Conservation (phyloP, 2,888 invertebrate genomes). For the Sphaeridia pumilis region DNA sequence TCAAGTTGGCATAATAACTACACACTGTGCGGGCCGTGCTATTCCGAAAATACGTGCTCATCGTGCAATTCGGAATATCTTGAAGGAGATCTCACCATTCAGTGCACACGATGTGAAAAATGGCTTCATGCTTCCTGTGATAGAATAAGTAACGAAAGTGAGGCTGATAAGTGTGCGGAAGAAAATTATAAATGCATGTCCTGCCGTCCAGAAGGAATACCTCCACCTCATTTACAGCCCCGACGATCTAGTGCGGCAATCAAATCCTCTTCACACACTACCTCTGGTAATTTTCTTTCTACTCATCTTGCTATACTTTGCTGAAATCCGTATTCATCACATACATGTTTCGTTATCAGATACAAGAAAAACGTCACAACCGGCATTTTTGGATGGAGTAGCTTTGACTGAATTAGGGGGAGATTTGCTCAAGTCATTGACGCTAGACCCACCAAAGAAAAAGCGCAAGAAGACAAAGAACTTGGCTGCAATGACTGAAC, state of each 20-base stretch:
- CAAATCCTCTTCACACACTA: too few relatives aligned
- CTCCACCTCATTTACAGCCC: conserved; percentile 59
- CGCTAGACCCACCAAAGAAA: conserved; percentile 47
- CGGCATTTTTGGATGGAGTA: conserved; percentile 62
- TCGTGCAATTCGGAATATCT: conserved; percentile 72
- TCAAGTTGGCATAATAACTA: conserved; percentile 71
- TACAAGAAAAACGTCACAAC: conserved; percentile 10
- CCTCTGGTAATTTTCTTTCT: too few relatives aligned
- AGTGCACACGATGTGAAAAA: conserved; percentile 83
- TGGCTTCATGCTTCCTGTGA: conserved; percentile 95
- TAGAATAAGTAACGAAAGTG: conserved; percentile 69
- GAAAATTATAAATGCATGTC: conserved; percentile 81
- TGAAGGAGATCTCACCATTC: conserved; percentile 88
- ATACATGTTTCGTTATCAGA: too few relatives aligned
- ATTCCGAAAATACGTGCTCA: conserved; percentile 74
- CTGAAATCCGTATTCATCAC: too few relatives aligned
- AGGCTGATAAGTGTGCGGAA: conserved; percentile 82
- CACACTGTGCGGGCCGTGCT: conserved; percentile 90
- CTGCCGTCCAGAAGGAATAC: conserved; percentile 73
- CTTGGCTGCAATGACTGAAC: conserved; percentile 43
- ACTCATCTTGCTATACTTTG: too few relatives aligned
- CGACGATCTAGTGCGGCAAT: too few relatives aligned
- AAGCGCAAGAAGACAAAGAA: conserved; percentile 46
- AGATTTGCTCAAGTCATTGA: conserved; percentile 69
- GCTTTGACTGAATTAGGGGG: conserved; percentile 82